A percentile compares a stretch with the other conserved stretches of the same genome.
phyloP scores from a whole-genome alignment of 1,140 invertebrate species.

The Heliconius congener region DNA sequence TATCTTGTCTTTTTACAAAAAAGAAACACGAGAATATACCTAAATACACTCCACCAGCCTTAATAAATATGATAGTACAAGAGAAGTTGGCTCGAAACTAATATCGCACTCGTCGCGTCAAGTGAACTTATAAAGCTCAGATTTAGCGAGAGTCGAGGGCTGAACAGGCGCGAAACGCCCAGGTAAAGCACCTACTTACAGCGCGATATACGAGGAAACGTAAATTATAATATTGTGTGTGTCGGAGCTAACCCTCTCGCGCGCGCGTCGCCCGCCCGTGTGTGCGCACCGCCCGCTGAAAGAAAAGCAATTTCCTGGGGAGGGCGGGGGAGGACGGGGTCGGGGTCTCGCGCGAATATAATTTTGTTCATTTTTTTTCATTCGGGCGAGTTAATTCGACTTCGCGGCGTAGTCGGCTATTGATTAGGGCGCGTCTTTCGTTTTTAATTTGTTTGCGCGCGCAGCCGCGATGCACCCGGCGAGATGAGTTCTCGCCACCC shows the following conservation, averaged over 20 bases:
- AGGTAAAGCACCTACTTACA: constrained; percentile 80
- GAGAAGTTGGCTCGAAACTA: constrained; percentile 77
- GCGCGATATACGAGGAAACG: constrained; percentile 78
- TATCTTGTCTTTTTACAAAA: not conserved
- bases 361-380: constrained; percentile 82
- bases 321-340: constrained; percentile 37
- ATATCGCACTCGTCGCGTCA: constrained; percentile 79
- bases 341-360: constrained; percentile 78
- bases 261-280: constrained; percentile 54
- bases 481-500: constrained; percentile 60
- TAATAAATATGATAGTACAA: constrained; percentile 79
- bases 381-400: constrained; percentile 80
- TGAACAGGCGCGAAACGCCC: constrained; percentile 74
- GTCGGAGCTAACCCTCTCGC: constrained; percentile 75
- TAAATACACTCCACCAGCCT: constrained; percentile 47
- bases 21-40: constrained; percentile 5
- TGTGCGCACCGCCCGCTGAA: constrained; percentile 75
- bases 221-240: constrained; percentile 81
- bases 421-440: constrained; percentile 81
- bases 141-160: constrained; percentile 77
- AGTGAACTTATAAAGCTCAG: constrained; percentile 81
- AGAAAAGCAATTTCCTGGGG: constrained; percentile 79
- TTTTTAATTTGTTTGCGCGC: constrained; percentile 81
- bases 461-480: constrained; percentile 73
- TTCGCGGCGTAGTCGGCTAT: constrained; percentile 77